Conservation (phyloP, 2,888 invertebrate species). For the Nymphalis c-album region DNA sequence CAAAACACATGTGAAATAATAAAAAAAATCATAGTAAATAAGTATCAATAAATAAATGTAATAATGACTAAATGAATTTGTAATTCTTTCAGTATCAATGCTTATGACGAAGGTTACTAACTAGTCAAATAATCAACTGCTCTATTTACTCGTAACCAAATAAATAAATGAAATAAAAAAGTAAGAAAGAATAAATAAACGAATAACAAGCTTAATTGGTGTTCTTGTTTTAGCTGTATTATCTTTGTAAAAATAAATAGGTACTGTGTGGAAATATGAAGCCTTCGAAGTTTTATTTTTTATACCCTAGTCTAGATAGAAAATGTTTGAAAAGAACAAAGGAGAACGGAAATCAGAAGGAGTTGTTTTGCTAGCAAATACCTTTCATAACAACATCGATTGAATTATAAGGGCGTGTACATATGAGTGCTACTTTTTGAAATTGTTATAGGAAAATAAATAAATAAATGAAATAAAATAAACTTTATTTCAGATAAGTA, state of each 20-base stretch:
- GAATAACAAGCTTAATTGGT: constrained; percentile 1
- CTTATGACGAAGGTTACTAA: no score
- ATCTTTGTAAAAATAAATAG: background rate
- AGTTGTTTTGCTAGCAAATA: constrained; percentile 19
- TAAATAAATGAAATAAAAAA: no score
- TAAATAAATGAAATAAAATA: no score
- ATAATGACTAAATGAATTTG: no score
- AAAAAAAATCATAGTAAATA: no score
- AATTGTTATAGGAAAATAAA: no score
- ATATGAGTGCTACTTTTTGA: background rate
- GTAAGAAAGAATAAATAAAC: background rate
- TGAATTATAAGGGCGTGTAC: constrained; percentile 5
- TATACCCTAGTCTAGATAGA: background rate
- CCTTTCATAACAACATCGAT: constrained; percentile 14
- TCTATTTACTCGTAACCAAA: no score
- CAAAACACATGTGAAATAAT: no score
- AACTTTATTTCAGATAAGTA: no score
- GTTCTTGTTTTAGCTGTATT: background rate
- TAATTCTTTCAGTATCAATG: no score
- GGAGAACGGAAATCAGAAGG: constrained; percentile 17
- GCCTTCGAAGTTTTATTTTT: constrained; percentile 8
- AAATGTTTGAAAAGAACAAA: constrained; percentile 17
- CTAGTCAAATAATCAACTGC: no score
- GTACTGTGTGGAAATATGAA: background rate
- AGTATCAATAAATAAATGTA: no score